Percentiles rank a stretch among this genome's conserved stretches.
Conservation (phyloP, 2,113 vertebrate species). For the Cinclus mexicanus region DNA sequence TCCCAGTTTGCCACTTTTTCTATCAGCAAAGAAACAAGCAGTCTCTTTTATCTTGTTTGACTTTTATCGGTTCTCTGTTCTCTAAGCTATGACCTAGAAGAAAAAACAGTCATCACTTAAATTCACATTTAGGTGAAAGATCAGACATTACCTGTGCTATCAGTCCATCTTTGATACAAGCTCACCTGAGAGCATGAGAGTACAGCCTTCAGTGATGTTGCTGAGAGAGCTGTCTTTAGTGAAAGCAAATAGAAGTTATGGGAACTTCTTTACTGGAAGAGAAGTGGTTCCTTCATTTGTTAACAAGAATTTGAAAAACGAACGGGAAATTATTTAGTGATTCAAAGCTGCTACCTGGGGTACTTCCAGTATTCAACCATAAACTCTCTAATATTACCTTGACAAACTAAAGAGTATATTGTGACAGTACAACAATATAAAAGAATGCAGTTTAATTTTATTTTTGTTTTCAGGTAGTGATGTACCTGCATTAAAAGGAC, state of each 20-base stretch:
- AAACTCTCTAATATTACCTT: neutral
- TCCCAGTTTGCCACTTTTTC: neutral
- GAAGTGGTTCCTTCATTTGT: neutral
- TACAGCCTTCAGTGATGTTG: neutral
- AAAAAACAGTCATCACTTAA: neutral
- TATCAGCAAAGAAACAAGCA: neutral
- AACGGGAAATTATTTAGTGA: neutral
- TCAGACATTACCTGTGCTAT: neutral
- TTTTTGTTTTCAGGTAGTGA: neutral
- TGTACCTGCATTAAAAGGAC: neutral
- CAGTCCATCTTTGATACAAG: neutral
- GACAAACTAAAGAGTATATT: neutral
- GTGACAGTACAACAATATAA: neutral
- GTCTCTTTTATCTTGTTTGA: neutral
- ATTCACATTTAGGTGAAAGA: neutral
- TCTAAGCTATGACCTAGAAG: neutral
- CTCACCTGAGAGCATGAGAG: neutral
- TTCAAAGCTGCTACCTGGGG: neutral
- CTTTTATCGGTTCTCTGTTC: neutral
- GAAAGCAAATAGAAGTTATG: rapidly evolving
- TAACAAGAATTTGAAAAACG: neutral
- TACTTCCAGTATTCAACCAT: neutral
- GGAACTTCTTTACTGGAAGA: neutral
- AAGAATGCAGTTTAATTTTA: neutral
- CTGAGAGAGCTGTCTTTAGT: neutral